These are phyloP conservation scores for Heliconius charithonia DNA, from an alignment of 2,888 invertebrate species.

Conservation along the genomic window DNA sequence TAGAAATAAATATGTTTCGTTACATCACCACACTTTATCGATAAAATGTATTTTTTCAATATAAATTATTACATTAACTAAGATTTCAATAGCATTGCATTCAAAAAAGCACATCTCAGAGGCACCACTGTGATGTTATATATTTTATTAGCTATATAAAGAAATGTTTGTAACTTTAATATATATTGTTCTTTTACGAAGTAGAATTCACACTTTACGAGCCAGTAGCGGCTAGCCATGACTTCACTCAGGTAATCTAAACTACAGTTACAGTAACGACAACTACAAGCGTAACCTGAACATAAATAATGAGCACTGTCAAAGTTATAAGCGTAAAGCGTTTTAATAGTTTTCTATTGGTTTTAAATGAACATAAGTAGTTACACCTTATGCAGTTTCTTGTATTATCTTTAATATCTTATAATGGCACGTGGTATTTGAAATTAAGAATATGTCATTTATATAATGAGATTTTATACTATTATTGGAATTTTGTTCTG, in stretches of 20 bases:
- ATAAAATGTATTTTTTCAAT: neutral
- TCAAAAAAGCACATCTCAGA: neutral
- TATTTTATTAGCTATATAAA: constrained; percentile 7
- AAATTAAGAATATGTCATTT: no score
- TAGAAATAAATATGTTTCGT: neutral
- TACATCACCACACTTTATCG: neutral
- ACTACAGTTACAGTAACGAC: constrained; percentile 22
- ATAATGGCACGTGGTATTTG: no score
- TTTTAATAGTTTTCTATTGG: constrained; percentile 14
- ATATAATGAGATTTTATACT: no score
- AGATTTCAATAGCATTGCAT: neutral
- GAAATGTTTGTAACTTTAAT: constrained; percentile 8
- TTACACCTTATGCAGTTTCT: neutral
- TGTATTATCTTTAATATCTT: no score
- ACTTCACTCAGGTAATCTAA: constrained; percentile 23
- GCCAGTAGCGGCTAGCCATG: constrained; percentile 18
- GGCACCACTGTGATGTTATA: neutral
- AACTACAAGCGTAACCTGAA: constrained; percentile 20
- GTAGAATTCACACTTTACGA: constrained; percentile 11
- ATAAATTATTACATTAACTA: neutral
- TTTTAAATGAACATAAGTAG: neutral
- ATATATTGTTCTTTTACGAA: constrained; percentile 12
- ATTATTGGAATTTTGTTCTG: no score
- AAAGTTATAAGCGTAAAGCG: neutral
- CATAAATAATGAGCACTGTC: constrained; percentile 9